Conservation (phyloP, 23 tunicate genomes). For the Diplosoma virens region DNA sequence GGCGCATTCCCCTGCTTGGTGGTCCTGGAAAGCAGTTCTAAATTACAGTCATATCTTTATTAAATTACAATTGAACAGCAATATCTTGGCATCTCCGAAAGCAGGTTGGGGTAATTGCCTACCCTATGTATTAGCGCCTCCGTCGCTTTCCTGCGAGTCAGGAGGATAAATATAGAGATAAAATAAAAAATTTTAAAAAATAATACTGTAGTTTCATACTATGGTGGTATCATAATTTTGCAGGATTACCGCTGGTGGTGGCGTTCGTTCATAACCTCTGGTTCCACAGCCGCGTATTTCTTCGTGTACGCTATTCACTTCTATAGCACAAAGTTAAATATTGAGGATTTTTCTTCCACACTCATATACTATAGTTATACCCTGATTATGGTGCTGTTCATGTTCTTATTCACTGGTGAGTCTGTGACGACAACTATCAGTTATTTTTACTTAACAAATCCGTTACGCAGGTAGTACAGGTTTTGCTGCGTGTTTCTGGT, state of each 20-base stretch:
- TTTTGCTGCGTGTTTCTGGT: conserved; percentile 89
- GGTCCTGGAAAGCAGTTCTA: no score
- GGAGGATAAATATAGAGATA: no score
- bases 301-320: conserved; percentile 87
- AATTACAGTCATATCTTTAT: no score
- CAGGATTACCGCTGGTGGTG: conserved; percentile 99
- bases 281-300: conserved; percentile 96
- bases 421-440: background rate
- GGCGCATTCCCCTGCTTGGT: no score
- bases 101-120: no score
- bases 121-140: no score
- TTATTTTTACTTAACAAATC: background rate
- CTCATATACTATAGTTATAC: conserved; percentile 93
- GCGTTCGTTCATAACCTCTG: conserved; percentile 93
- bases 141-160: no score
- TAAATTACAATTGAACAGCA: no score
- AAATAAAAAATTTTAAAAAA: no score
- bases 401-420: conserved; percentile 98
- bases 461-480: conserved; percentile 72
- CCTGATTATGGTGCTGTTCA: conserved; percentile 77
- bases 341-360: conserved; percentile 87
- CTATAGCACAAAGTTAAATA: conserved; percentile 78
- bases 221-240: background rate
- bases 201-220: no score
- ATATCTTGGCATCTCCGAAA: no score